Base-by-base conservation (phyloP, 2,797 vertebrate species). In the Melanotaenia nigrans region DNA sequence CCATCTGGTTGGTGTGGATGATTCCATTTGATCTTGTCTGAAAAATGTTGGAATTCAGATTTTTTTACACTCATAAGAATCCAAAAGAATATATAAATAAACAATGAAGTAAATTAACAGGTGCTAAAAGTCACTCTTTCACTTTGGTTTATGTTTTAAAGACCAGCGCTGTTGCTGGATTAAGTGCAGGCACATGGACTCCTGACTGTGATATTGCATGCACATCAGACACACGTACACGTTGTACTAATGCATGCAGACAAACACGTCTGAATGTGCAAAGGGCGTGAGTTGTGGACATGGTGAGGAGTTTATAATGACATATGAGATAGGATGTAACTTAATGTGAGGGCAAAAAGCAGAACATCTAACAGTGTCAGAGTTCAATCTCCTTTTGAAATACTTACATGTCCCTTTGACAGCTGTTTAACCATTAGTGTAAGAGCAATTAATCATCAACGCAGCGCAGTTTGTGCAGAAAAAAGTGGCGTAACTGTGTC, bases 371-470 rank as follows among this genome's bases (percentile, higher is more conserved):
- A 65, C 74, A 68, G 68, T 14, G 8, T 40, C 38, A 61, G 51
- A 51, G 74, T 65, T 81, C 79, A 84, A 77, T 81, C 77, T 64
- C 61, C 36, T 62, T 53, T 57, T 22, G 14, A 68, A 28, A 54
- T 25, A 16, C 53, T 54, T 28, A 58, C 32, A 40, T 42, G 61
- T 5, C 24, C 35, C 53, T 24, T 20, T 10, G 28, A 24, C n/a
- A 33, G 30, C 3, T 25, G 79, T 55, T 82, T 79, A 81, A 82
- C 59, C 28, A 77, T 35, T 76, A 10, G 42, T 68, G 61, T 28
- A 40, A 13, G 30, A 57, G 33, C 20, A 30, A 79, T 79, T 65
- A 73, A 79, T 84, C 64, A 82, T 77, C 71, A 82, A 81, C 81
- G 13, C 16, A 20, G 3, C 55, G 7, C 24, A 12, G 5, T 54